Evolutionary conservation across 2,888 invertebrate genomes (phyloP).

Genomic region (Pristionchus japonicus): DNA sequence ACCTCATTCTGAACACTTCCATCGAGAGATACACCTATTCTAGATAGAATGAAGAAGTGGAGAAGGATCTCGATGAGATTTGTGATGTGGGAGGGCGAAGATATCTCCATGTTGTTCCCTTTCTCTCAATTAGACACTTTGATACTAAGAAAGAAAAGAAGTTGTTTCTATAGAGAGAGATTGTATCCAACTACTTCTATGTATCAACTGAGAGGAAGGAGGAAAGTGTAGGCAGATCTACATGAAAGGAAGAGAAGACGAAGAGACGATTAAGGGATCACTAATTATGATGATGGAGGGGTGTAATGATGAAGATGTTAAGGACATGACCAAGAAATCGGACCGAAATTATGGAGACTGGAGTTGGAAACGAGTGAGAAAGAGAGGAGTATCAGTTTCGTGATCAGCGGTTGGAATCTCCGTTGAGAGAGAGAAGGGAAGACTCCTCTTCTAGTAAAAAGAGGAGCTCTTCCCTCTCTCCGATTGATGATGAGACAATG

Average conservation of each 20-base stretch:
- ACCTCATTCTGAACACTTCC: neutral
- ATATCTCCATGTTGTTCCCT: too few relatives aligned
- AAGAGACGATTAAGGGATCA: neutral
- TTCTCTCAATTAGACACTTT: neutral
- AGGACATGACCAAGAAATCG: too few relatives aligned
- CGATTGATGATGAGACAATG: slow-evolving; percentile 32
- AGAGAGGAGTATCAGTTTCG: neutral
- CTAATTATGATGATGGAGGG: neutral
- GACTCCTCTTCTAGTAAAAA: neutral
- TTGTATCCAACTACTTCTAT: neutral
- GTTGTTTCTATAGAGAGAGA: slow-evolving; percentile 5
- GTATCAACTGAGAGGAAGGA: neutral
- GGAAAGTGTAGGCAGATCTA: neutral
- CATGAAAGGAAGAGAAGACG: neutral
- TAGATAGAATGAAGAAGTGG: neutral
- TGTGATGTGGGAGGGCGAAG: neutral
- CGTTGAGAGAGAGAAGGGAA: neutral
- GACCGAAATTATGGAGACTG: too few relatives aligned
- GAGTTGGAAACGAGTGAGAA: too few relatives aligned
- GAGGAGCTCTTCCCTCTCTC: neutral
- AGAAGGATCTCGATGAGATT: too few relatives aligned
- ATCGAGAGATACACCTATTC: neutral
- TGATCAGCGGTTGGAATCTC: neutral
- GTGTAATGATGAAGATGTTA: neutral
- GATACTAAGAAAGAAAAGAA: neutral